A percentile compares a stretch with the other conserved stretches of the same genome.
Evolutionary conservation across 2,113 vertebrate species (phyloP).

Genomic region (Entelurus aequoreus): DNA sequence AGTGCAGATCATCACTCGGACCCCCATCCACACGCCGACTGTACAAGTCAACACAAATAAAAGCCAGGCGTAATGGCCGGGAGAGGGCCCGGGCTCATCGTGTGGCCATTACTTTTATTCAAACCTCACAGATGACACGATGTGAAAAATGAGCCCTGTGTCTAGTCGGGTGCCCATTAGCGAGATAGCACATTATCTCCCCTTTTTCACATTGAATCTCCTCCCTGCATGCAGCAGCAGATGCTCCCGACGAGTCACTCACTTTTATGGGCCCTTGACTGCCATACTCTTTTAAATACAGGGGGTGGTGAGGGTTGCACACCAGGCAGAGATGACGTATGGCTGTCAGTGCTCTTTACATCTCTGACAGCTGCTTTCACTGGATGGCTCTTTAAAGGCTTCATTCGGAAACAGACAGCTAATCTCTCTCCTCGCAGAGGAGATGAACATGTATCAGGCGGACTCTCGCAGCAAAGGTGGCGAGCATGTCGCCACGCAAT

Average conservation of each 20-base stretch:
- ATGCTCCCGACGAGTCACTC: constrained; percentile 76
- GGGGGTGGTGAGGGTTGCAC: constrained; percentile 40
- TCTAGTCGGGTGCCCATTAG: constrained; percentile 99
- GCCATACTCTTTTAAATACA: constrained; percentile 67
- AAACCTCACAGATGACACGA: constrained; percentile 97
- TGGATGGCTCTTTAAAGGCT: constrained; percentile 48
- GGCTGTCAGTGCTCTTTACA: constrained; percentile 59
- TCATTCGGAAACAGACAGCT: constrained; percentile 59
- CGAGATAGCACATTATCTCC: constrained; percentile 95
- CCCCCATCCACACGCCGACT: constrained; percentile 88
- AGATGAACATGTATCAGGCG: constrained; percentile 52
- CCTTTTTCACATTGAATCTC: constrained; percentile 89
- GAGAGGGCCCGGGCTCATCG: constrained; percentile 88
- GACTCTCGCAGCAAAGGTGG: constrained; percentile 47
- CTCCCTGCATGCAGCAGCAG: constrained; percentile 78
- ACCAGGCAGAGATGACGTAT: constrained; percentile 63
- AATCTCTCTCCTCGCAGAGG: constrained; percentile 58
- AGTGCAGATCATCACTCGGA: constrained; percentile 90
- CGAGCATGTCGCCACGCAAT: constrained; percentile 44
- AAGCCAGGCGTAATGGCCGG: constrained; percentile 90
- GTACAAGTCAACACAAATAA: constrained; percentile 99
- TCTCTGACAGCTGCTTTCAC: constrained; percentile 65
- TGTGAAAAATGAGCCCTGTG: constrained; percentile 98
- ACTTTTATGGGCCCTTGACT: constrained; percentile 76
- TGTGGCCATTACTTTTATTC: constrained; percentile 94